Evolutionary conservation across 2,797 vertebrate genomes (phyloP).

Genomic region (Diglossa cyanea): DNA sequence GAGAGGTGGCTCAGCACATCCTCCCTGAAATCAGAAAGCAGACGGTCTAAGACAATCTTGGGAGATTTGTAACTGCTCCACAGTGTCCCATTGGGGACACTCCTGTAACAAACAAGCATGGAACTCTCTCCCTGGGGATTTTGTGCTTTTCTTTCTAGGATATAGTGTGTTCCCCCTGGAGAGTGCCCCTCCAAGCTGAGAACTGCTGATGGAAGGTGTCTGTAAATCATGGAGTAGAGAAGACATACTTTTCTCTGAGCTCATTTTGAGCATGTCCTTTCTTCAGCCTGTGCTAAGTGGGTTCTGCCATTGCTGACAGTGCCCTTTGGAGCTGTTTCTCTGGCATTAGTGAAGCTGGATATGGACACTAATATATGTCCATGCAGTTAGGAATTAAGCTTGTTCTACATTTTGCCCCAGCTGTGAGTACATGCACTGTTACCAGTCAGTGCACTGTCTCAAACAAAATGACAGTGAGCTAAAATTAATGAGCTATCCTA

Average conservation of each 20-base stretch:
- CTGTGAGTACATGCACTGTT: accelerated
- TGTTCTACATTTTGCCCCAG: not conserved
- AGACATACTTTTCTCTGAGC: not conserved
- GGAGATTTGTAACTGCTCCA: not conserved
- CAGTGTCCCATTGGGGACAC: not conserved
- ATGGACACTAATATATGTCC: not conserved
- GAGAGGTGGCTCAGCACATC: not conserved
- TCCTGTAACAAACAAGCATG: accelerated
- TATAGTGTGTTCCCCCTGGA: not conserved
- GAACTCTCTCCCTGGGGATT: not conserved
- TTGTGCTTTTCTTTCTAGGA: not conserved
- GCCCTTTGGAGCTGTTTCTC: not conserved
- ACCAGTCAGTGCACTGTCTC: accelerated
- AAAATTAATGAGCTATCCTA: not conserved
- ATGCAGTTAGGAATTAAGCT: not conserved
- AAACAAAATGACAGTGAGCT: not conserved
- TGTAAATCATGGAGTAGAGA: accelerated
- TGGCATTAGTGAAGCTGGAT: not conserved
- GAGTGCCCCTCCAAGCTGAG: not conserved
- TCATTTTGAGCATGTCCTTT: not conserved
- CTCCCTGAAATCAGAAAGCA: not conserved
- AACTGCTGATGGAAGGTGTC: not conserved
- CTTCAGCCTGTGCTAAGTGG: accelerated
- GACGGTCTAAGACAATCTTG: not conserved
- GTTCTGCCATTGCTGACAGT: not conserved